These are phyloP conservation scores for Oceanodroma tethys DNA, from an alignment of 2,113 vertebrate species.

Conservation along the genomic window DNA sequence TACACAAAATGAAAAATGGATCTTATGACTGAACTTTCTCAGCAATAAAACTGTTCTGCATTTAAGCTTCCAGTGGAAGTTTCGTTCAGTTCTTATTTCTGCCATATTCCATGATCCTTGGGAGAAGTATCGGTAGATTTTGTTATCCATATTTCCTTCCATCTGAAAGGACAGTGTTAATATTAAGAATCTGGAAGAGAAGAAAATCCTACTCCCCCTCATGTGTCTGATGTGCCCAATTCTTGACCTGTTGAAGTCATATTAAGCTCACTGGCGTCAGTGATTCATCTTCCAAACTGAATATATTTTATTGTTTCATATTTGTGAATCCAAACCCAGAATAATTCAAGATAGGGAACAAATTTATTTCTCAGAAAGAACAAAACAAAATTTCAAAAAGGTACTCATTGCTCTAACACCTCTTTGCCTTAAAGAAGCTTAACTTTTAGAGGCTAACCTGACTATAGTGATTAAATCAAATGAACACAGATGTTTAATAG, in stretches of 20 bases:
- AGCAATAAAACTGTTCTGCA: neutral
- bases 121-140: neutral
- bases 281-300: neutral
- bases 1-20: neutral
- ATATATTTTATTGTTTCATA: neutral
- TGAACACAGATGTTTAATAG: neutral
- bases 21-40: neutral
- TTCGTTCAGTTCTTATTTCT: neutral
- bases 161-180: neutral
- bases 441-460: neutral
- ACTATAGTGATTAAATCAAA: conserved; percentile 6
- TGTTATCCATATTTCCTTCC: neutral
- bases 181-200: neutral
- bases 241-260: neutral
- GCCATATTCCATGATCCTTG: neutral
- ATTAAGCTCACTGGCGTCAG: neutral
- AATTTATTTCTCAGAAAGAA: neutral
- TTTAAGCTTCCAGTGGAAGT: neutral
- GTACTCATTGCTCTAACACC: neutral
- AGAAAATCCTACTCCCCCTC: neutral
- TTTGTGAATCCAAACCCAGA: neutral
- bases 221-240: neutral
- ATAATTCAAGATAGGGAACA: neutral
- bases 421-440: neutral
- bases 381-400: neutral